Evolutionary conservation across 2,113 vertebrate genomes (phyloP).

Genomic region (Melanotaenia duboulayi): DNA sequence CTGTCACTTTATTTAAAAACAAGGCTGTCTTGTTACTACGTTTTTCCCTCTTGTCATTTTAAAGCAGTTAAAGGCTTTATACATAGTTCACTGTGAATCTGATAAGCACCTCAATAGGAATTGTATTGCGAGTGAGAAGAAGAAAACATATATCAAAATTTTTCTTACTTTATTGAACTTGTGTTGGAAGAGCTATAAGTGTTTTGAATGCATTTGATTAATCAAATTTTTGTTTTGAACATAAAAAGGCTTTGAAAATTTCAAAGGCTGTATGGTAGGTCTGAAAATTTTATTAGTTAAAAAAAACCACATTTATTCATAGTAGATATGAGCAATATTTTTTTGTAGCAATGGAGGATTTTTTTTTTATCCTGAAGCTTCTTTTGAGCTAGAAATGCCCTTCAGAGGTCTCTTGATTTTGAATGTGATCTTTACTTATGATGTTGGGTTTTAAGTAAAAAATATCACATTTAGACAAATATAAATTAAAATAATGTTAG

Average conservation of each 20-base stretch:
- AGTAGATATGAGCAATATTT: too few relatives aligned
- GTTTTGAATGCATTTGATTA: slow-evolving; percentile 9
- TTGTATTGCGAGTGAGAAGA: slow-evolving; percentile 6
- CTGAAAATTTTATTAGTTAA: not conserved
- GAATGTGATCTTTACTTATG: too few relatives aligned
- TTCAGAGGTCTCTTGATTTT: too few relatives aligned
- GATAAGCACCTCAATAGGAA: slow-evolving; percentile 48
- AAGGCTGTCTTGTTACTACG: slow-evolving; percentile 33
- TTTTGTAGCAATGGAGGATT: too few relatives aligned
- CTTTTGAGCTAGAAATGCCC: too few relatives aligned
- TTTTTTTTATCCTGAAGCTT: too few relatives aligned
- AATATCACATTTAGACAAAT: too few relatives aligned
- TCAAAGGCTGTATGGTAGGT: not conserved
- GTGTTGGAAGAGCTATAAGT: not conserved
- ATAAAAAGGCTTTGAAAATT: too few relatives aligned
- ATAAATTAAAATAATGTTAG: not conserved
- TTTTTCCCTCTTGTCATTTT: slow-evolving; percentile 29
- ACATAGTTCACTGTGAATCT: slow-evolving; percentile 45
- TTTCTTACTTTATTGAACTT: not conserved
- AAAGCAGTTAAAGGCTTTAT: slow-evolving; percentile 48
- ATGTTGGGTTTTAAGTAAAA: too few relatives aligned
- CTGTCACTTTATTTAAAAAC: slow-evolving; percentile 18
- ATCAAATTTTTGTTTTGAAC: too few relatives aligned
- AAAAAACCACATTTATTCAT: too few relatives aligned
- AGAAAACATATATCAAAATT: slow-evolving; percentile 1